Evolutionary conservation across 2,797 vertebrate species (phyloP).

Genomic region (Cossypha caffra): DNA sequence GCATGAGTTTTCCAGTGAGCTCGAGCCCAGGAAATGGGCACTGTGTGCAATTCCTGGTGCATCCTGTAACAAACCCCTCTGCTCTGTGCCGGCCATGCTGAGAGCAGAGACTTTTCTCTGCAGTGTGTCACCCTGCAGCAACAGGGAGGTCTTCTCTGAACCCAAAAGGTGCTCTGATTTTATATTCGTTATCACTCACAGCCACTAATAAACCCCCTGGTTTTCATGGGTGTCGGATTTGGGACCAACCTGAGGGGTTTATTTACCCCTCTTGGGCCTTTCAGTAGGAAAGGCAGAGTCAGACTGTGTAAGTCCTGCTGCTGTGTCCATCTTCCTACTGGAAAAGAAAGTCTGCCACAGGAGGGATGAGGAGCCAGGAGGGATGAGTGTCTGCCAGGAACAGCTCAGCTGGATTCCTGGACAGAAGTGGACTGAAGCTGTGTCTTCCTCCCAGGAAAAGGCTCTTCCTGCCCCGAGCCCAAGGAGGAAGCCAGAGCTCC

Average conservation of each 20-base stretch:
- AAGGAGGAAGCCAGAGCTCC: background rate
- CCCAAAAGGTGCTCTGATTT: background rate
- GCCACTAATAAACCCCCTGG: background rate
- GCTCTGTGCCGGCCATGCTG: fast-evolving
- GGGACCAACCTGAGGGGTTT: background rate
- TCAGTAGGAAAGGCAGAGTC: background rate
- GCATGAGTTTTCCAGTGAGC: background rate
- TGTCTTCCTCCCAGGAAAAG: background rate
- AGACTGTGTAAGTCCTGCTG: background rate
- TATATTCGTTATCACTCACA: fast-evolving
- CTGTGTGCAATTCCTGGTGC: background rate
- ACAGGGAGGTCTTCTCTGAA: background rate
- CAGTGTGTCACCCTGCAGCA: background rate
- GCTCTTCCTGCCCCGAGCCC: background rate
- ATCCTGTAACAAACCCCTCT: background rate
- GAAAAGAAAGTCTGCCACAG: background rate
- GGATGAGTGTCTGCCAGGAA: background rate
- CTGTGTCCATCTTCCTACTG: fast-evolving
- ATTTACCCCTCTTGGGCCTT: fast-evolving
- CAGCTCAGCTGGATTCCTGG: background rate
- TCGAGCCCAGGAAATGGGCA: background rate
- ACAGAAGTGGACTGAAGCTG: background rate
- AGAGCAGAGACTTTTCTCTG: background rate
- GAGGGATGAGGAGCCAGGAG: background rate
- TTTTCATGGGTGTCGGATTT: background rate